Percentiles rank a stretch among this genome's conserved stretches.
These are phyloP conservation scores for Anolis sagrei DNA, from an alignment of 2,113 vertebrate species.

Conservation along the genomic window DNA sequence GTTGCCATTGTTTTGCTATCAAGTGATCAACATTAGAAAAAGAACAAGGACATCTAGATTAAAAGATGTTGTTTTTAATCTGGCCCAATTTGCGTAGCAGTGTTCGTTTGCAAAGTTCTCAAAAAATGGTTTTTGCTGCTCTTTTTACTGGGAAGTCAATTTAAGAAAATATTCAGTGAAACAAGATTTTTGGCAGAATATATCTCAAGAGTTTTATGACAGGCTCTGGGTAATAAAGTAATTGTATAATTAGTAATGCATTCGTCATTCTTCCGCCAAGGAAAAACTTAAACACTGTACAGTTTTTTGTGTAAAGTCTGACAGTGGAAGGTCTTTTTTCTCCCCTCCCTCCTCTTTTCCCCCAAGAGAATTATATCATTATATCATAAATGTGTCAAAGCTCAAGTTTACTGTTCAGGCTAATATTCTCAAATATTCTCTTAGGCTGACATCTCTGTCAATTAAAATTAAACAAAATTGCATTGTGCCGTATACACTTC, in stretches of 20 bases:
- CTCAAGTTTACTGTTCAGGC: conserved; percentile 82
- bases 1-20: too few relatives aligned
- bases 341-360: neutral
- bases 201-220: conserved; percentile 71
- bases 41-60: too few relatives aligned
- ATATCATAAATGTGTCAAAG: conserved; percentile 86
- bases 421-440: conserved; percentile 87
- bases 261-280: conserved; percentile 74
- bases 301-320: conserved; percentile 76
- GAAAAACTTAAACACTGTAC: conserved; percentile 69
- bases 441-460: conserved; percentile 84
- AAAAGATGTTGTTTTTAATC: neutral
- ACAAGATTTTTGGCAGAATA: conserved; percentile 58
- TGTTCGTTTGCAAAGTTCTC: conserved; percentile 1
- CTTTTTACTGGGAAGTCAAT: neutral
- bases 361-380: conserved; percentile 79
- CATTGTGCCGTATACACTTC: conserved; percentile 79
- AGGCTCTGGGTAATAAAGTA: conserved; percentile 76
- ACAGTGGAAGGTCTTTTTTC: conserved; percentile 62
- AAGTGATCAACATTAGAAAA: too few relatives aligned
- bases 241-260: conserved; percentile 81
- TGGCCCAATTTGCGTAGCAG: accelerated
- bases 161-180: conserved; percentile 33
- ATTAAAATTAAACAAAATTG: conserved; percentile 87
- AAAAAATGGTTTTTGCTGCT: neutral